phyloP scores from a whole-genome alignment of 2,113 vertebrate genomes.

The Zapus hudsonius region DNA sequence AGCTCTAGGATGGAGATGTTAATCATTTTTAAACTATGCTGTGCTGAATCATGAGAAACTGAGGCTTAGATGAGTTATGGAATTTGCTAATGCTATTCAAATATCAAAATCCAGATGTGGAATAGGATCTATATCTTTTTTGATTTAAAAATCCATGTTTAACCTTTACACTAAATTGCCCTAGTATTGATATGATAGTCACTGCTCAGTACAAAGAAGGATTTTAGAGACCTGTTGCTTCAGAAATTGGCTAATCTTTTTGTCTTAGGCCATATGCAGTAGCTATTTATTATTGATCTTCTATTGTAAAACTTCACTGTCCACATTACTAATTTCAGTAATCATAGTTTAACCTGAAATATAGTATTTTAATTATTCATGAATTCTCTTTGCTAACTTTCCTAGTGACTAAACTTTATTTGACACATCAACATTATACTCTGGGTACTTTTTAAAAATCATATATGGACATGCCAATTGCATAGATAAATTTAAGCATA shows the following conservation, averaged over 20 bases:
- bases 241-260: not conserved
- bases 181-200: not conserved
- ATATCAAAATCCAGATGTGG: conserved; percentile 34
- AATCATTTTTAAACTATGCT: conserved; percentile 36
- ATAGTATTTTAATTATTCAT: not conserved
- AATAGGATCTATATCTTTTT: not conserved
- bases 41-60: conserved; percentile 35
- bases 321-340: not conserved
- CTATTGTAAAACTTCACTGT: not conserved
- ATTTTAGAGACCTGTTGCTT: conserved; percentile 22
- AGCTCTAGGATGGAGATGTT: not conserved
- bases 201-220: not conserved
- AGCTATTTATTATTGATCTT: not conserved
- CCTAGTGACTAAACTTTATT: conserved; percentile 3
- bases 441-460: not conserved
- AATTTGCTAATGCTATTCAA: not conserved
- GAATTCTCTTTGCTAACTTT: conserved; percentile 23
- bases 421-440: not conserved
- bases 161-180: not conserved
- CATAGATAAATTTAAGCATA: not conserved
- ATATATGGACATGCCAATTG: not conserved
- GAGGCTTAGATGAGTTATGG: conserved; percentile 7
- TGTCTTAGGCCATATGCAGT: not conserved
- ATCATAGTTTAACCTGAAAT: conserved; percentile 43
- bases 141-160: not conserved